Percentiles rank a stretch among this genome's conserved stretches.
Evolutionary conservation across 2,113 vertebrate genomes (phyloP).

Genomic region (Proteles cristata): DNA sequence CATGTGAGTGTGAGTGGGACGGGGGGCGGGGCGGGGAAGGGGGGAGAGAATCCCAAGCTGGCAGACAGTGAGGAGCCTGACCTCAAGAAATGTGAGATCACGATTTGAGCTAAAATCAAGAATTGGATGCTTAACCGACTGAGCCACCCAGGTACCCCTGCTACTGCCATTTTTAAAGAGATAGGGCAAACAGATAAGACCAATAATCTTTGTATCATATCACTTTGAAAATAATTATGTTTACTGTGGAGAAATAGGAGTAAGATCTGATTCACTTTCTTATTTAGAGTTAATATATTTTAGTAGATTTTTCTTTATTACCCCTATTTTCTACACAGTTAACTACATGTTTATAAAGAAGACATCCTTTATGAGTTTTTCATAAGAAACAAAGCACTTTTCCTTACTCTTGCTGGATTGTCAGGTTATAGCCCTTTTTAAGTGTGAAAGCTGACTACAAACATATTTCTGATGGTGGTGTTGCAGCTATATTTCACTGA

Average conservation of each 20-base stretch:
- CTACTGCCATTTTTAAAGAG: slow-evolving; percentile 19
- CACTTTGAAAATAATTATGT: slow-evolving; percentile 44
- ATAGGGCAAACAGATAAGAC: not conserved
- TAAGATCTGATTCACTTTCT: slow-evolving; percentile 8
- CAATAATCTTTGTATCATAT: slow-evolving; percentile 14
- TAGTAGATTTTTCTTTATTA: not conserved
- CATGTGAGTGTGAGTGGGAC: no score
- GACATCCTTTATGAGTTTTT: slow-evolving; percentile 33
- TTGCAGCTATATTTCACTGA: not conserved
- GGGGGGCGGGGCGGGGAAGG: no score
- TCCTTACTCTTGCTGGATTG: not conserved
- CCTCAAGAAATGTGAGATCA: no score
- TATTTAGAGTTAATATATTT: slow-evolving; percentile 45
- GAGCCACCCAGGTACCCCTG: no score
- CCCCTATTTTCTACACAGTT: not conserved
- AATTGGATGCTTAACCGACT: no score
- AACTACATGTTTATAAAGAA: slow-evolving; percentile 32
- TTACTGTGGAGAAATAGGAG: not conserved
- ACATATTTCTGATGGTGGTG: not conserved
- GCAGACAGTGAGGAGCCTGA: no score
- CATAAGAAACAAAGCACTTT: not conserved
- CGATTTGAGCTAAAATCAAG: no score
- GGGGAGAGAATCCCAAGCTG: no score
- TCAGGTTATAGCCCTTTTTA: not conserved
- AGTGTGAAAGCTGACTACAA: not conserved